Evolutionary conservation across 2,888 invertebrate genomes (phyloP), one percentile per base, ranked within the genome.

Genomic region (Diplazon laetatorius): DNA sequence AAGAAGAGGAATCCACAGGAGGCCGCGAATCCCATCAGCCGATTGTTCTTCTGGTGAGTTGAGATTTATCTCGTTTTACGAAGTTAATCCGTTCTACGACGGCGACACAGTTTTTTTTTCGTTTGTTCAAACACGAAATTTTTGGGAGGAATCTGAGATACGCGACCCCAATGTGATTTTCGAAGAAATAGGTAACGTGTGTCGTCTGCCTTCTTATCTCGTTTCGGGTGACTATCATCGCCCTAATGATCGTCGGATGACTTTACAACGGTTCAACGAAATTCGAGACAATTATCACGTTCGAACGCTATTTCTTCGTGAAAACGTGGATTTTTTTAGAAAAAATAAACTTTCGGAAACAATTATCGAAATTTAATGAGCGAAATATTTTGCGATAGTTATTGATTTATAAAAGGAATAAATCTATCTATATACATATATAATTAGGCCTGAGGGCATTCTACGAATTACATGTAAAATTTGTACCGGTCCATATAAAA

Each of bases 21-120:
- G 25, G 35, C 46, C 18, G 78, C 78, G 1, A 78, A 78, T 75
- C 75, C 71, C 2, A 14, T 78, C 0, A 78, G 42, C 12, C 62
- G 57, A 50, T 63, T 78, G n/a, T 78, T 78, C 25, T 78, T 78
- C 30, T 78, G 78, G 78, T 75, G 9, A 25, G 78, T 71, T 37
- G n/a, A n/a, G 16, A 57, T n/a, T 18, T 14, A 48, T 20, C 10
- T 2, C 20, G 5, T 30, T n/a, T n/a, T n/a, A n/a, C 30, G 4
- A 6, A 30, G 6, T 30, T 30, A 30, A 30, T 30, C 30, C n/a
- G n/a, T n/a, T n/a, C n/a, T n/a, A n/a, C n/a, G n/a, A n/a, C n/a
- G n/a, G n/a, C n/a, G n/a, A n/a, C n/a, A n/a, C n/a, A n/a, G n/a
- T n/a, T n/a, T n/a, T n/a, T n/a, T n/a, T n/a, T n/a, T n/a, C n/a